Conservation (phyloP, 2,888 invertebrate genomes). For the Bombylius discolor region DNA sequence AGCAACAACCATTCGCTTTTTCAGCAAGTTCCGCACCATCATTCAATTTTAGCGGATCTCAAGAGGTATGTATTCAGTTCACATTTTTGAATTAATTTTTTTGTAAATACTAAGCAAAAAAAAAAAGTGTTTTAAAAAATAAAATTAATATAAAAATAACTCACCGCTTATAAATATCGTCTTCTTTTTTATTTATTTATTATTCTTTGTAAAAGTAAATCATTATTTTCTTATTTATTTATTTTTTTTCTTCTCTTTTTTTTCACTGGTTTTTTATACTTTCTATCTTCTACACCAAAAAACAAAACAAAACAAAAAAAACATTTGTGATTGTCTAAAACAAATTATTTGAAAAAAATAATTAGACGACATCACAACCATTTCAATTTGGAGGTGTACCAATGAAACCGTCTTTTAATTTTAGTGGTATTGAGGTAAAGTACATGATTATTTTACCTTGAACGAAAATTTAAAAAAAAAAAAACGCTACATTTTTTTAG, state of each 20-base stretch:
- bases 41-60: constrained; percentile 11
- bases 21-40: constrained; percentile 6
- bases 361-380: constrained; percentile 19
- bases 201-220: too few species aligned
- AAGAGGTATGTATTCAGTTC: constrained; percentile 6
- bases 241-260: constrained; percentile 1
- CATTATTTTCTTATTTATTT: neutral
- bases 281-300: neutral
- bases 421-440: constrained; percentile 21
- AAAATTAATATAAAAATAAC: too few species aligned
- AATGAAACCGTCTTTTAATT: constrained; percentile 25
- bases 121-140: too few species aligned
- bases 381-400: constrained; percentile 27
- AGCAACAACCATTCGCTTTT: constrained; percentile 13
- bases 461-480: neutral
- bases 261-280: neutral
- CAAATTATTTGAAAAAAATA: constrained; percentile 2
- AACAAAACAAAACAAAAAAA: neutral
- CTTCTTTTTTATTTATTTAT: too few species aligned
- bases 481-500: neutral
- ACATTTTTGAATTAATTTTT: too few species aligned
- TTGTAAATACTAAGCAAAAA: too few species aligned
- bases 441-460: constrained; percentile 4
- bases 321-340: neutral
- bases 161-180: too few species aligned